Base-by-base conservation (phyloP, 2,113 vertebrate species). In the Eublepharis macularius region DNA sequence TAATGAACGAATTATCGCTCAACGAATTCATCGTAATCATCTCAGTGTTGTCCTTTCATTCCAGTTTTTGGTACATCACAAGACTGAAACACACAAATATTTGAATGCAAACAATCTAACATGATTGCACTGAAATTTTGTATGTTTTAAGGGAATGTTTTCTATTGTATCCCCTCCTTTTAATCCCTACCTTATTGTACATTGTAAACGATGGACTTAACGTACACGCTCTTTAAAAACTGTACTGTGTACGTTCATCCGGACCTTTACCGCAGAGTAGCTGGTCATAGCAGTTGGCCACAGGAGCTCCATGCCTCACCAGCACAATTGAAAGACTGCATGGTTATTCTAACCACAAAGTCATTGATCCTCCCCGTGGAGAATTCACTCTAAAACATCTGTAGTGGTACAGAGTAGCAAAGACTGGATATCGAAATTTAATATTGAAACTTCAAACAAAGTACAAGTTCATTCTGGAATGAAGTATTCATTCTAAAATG, bases 401-500 rank as follows among this genome's bases (percentile, higher is more conserved):
- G 21, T 54, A 29, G 11, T 14, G 43, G 39, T 80, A 14, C 17
- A 39, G 36, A 78, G 34, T 57, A 12, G 54, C 24, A 80, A 19
- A 32, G 14, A 9, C 32, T 57, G 63, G 32, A 66, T 13, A 6
- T n/a, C n/a, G n/a, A 41, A 14, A 65, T 34, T 65, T 80, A 41
- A 68, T 66, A 41, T 9, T 47, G 29, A 29, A 9, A 47, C 29
- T 24, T 75, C 9, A 14, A 8, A 8, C 32, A 43, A 12, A 75
- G 10, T 49, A 26, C n/a, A 1, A 86, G 60, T 63, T 81, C 19
- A 43, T 26, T 80, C 75, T 36, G 80, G 3, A 82, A 78, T 89
- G 32, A 89, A 83, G 60, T 83, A 91, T 75, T 86, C 68, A 86
- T 21, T 89, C 24, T 81, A 4, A 89, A 89, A 80, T 1, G 3